A percentile compares a stretch with the other conserved stretches of the same genome.
Conservation (phyloP, 2,888 invertebrate species). For the Eupithecia tripunctaria region DNA sequence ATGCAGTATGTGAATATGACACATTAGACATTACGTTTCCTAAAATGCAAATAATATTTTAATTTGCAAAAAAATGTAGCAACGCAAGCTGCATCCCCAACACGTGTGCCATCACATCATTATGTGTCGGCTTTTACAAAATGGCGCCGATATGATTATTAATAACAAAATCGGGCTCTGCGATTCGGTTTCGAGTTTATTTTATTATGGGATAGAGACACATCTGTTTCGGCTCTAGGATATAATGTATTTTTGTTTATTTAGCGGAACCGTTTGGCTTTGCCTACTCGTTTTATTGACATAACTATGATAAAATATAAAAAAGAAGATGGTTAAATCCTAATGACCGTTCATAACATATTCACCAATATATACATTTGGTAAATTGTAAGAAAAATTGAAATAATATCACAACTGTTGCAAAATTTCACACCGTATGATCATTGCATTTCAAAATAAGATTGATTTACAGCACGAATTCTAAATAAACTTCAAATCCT, state of each 20-base stretch:
- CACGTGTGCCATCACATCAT: conserved; percentile 55
- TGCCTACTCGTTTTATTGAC: conserved; percentile 21
- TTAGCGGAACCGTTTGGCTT: conserved; percentile 72
- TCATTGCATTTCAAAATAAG: conserved; percentile 36
- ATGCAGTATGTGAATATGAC: conserved; percentile 7
- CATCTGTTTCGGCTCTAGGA: conserved; percentile 76
- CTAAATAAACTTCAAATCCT: conserved; percentile 57
- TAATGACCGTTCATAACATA: neutral
- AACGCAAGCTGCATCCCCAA: conserved; percentile 31
- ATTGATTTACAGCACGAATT: conserved; percentile 47
- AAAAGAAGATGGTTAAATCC: neutral
- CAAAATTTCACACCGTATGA: conserved; percentile 26
- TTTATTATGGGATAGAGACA: conserved; percentile 68
- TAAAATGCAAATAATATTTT: conserved; percentile 31
- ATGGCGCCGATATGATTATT: conserved; percentile 82
- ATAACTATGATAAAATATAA: neutral
- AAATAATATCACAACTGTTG: conserved; percentile 29
- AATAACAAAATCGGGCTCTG: conserved; percentile 75
- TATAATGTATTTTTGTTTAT: conserved; percentile 71
- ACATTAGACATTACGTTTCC: conserved; percentile 10
- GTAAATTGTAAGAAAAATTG: neutral
- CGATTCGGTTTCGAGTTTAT: conserved; percentile 73
- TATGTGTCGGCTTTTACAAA: conserved; percentile 62
- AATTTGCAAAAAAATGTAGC: conserved; percentile 40
- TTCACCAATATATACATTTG: neutral